phyloP scores from a whole-genome alignment of 2,797 vertebrate genomes.

The Tauraco hartlaubi region DNA sequence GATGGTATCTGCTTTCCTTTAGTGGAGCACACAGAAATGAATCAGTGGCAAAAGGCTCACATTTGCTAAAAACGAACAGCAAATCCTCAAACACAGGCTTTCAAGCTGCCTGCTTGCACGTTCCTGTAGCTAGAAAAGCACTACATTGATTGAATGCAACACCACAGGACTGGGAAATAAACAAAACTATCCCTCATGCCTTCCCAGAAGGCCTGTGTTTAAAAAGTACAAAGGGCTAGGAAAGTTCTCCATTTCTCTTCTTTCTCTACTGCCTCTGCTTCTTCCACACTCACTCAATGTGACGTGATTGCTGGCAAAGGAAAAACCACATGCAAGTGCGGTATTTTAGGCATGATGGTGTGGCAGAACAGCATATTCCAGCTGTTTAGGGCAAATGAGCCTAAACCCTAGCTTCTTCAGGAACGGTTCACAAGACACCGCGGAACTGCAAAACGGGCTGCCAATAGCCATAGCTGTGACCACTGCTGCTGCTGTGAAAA shows the following conservation, averaged over 20 bases:
- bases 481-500: background rate
- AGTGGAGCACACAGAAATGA: constrained; percentile 6
- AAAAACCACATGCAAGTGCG: background rate
- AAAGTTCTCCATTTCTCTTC: background rate
- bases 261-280: background rate
- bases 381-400: background rate
- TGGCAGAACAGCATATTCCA: background rate
- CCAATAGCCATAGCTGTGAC: background rate
- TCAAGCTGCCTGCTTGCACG: background rate
- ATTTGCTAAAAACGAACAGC: constrained; percentile 17
- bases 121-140: background rate
- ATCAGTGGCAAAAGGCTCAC: constrained; percentile 9
- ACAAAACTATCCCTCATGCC: background rate
- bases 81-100: background rate
- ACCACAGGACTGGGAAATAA: background rate
- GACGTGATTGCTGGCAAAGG: background rate
- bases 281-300: background rate
- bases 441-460: background rate
- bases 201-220: background rate
- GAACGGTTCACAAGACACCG: background rate
- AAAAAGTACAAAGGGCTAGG: background rate
- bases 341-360: rapidly evolving
- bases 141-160: background rate
- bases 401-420: background rate
- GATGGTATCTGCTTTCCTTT: constrained; percentile 53